Percentiles rank a stretch among this genome's conserved stretches.
Evolutionary conservation across 2,797 vertebrate species (phyloP).

Genomic region (Balearica regulorum): DNA sequence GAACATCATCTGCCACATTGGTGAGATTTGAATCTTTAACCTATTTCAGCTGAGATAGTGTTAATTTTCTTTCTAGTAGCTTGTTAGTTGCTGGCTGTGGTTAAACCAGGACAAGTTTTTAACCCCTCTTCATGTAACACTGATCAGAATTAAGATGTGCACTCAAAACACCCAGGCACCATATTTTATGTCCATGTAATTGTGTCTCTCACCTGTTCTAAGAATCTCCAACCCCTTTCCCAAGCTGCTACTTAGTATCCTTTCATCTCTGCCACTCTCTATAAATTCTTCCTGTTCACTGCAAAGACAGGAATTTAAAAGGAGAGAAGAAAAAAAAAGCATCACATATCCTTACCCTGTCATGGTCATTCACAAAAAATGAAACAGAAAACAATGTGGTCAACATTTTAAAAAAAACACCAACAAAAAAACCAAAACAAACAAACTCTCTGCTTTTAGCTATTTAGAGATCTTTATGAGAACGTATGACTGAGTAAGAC

Average conservation of each 20-base stretch:
- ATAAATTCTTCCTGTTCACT: not conserved
- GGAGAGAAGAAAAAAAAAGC: not conserved
- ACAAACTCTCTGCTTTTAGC: not conserved
- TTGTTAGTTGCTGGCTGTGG: too few relatives aligned
- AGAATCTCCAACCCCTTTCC: not conserved
- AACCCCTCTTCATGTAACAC: not conserved
- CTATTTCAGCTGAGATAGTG: too few relatives aligned
- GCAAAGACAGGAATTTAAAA: not conserved
- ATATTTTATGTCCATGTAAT: not conserved
- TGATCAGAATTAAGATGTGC: not conserved
- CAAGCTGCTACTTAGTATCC: not conserved
- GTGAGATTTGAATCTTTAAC: not conserved
- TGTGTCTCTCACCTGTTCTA: not conserved
- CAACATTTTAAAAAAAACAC: not conserved
- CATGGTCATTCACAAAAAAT: not conserved
- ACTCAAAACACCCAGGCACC: accelerated
- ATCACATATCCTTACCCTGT: not conserved
- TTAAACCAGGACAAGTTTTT: not conserved
- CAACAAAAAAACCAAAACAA: not conserved
- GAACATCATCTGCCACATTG: not conserved
- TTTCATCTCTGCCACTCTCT: not conserved
- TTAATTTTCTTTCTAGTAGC: too few relatives aligned
- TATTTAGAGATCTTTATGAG: not conserved
- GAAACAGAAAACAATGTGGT: not conserved
- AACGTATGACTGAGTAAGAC: not conserved